These are phyloP conservation scores for Notamacropus eugenii DNA, from an alignment of 2,797 vertebrate species.

Conservation along the genomic window DNA sequence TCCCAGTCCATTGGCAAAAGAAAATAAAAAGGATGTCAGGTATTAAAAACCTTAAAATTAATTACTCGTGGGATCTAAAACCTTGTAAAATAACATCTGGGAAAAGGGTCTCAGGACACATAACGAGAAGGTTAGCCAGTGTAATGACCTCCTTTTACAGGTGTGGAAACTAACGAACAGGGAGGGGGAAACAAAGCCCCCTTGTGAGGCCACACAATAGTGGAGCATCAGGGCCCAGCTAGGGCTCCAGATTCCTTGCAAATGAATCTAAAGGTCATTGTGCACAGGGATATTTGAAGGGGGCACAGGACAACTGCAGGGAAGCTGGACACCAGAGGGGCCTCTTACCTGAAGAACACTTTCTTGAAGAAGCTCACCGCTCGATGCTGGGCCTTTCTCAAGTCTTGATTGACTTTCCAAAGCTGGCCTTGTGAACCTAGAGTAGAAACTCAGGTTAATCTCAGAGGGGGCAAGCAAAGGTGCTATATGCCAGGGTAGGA, in stretches of 20 bases:
- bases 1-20: neutral
- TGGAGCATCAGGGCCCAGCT: neutral
- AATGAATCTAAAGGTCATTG: neutral
- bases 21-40: neutral
- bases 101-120: neutral
- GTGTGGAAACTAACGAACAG: neutral
- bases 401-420: conserved; percentile 70
- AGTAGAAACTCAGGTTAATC: conserved; percentile 62
- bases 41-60: neutral
- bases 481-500: neutral
- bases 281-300: neutral
- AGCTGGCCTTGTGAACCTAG: conserved; percentile 87
- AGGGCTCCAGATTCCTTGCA: neutral
- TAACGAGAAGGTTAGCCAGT: neutral
- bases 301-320: neutral
- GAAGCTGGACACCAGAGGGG: neutral
- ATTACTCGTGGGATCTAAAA: neutral
- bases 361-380: conserved; percentile 54
- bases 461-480: fast-evolving
- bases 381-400: conserved; percentile 84
- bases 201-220: neutral
- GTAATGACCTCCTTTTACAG: neutral
- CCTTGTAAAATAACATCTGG: too few species aligned
- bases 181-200: neutral
- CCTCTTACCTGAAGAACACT: conserved; percentile 72